Base-by-base conservation (phyloP, 2,797 vertebrate genomes). In the Agapornis canus region DNA sequence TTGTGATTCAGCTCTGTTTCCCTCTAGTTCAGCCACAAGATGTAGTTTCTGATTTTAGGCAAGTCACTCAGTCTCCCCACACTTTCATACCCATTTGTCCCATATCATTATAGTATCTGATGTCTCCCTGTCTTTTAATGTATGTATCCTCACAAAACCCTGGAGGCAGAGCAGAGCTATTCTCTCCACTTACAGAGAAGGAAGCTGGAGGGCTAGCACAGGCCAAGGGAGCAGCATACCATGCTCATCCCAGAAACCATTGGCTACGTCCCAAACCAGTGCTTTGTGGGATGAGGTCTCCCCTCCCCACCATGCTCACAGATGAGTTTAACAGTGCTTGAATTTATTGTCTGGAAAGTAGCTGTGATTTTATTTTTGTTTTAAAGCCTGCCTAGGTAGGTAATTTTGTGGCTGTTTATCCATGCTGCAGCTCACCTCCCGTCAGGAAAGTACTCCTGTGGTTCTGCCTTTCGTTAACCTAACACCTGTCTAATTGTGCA, bases 111-210 rank as follows among this genome's bases (percentile, higher is more conserved):
- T 84, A 79, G 51, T 90, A 76, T 84, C 86, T 89, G 51, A 26
- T 84, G 14, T 94, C 94, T 94, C 42, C 13, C 54, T 71, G 61
- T 40, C 65, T 86, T 86, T 57, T 66, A 88, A 69, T 26, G 40
- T 79, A 56, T 76, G 63, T 89, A 80, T 95, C 88, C 90, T 89
- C 70, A 72, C 25, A 76, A 25, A 84, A 51, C 77, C 70, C 80
- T 60, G 52, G 60, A 52, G 73, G 32, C 48, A 82, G 75, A 26
- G 64, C 86, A 32, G 51, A 75, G 45, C 49, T 83, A 21, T 71
- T 86, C 39, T 8, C 70, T 91, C 45, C 3, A 9, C 66, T 89
- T 69, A 21, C 47, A 63, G 57, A 49, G 59, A 16, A 66, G 35
- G 42, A 87, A 76, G 35, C 52, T 92, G 57, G 18, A 90, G 54